phyloP scores from a whole-genome alignment of 2,888 invertebrate species.

The Rambutsinella grinnellia region DNA sequence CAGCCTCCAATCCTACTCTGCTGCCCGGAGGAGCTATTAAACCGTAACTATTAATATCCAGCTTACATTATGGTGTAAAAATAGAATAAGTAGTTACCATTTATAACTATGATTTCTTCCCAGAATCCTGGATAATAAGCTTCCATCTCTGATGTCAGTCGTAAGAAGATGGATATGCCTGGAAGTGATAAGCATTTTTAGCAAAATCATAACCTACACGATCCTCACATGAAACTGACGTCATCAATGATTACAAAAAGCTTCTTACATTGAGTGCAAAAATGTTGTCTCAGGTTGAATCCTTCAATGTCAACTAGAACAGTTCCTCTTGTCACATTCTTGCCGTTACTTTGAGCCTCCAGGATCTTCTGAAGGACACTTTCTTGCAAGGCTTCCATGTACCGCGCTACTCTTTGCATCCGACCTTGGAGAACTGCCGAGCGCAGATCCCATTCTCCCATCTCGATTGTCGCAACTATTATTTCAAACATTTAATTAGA shows the following conservation, averaged over 20 bases:
- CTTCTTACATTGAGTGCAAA: conserved; percentile 19
- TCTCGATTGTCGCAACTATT: conserved; percentile 16
- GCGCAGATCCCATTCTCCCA: conserved; percentile 27
- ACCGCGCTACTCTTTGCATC: conserved; percentile 12
- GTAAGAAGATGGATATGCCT: conserved; percentile 13
- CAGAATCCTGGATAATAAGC: conserved; percentile 27
- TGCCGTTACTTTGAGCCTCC: conserved; percentile 20
- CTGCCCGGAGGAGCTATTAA: conserved; percentile 10
- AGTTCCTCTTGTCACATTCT: conserved; percentile 15
- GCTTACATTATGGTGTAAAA: no score
- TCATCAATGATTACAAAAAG: not conserved
- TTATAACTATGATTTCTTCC: conserved; percentile 24
- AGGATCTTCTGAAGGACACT: conserved; percentile 11
- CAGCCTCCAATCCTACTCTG: conserved; percentile 11
- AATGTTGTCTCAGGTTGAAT: conserved; percentile 4
- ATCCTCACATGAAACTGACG: no score
- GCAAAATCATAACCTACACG: no score
- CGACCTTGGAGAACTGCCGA: conserved; percentile 9
- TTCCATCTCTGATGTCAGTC: conserved; percentile 4
- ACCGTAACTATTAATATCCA: no score
- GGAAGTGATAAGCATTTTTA: not conserved
- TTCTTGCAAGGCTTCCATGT: conserved; percentile 22
- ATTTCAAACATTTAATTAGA: no score
- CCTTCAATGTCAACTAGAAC: conserved; percentile 26
- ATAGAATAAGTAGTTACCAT: conserved; percentile 8